These are phyloP conservation scores for Atta cephalotes DNA, from an alignment of 1,140 invertebrate species.

Conservation along the genomic window DNA sequence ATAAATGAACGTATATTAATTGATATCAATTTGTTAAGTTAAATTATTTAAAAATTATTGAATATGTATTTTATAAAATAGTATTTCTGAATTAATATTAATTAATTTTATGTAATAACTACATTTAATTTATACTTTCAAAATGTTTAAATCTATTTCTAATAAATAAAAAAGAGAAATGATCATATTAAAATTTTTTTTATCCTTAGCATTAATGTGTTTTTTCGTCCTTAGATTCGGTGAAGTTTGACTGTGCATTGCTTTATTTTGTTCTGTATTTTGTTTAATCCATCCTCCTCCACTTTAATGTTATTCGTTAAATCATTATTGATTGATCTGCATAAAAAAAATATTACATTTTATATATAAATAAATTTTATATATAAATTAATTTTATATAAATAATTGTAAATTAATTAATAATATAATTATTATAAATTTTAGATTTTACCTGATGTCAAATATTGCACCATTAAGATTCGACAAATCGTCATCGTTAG, in stretches of 20 bases:
- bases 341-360: constrained; percentile 3
- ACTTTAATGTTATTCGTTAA: background rate
- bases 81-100: constrained; percentile 2
- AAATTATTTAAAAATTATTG: background rate
- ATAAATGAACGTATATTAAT: background rate
- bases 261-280: constrained; percentile 38
- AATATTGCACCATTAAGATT: background rate
- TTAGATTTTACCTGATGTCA: constrained; percentile 23
- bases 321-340: constrained; percentile 17
- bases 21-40: background rate
- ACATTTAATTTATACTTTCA: background rate
- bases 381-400: background rate
- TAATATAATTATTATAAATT: no score
- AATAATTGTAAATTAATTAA: background rate
- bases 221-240: background rate
- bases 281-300: background rate
- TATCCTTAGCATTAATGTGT: background rate
- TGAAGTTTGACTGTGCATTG: background rate
- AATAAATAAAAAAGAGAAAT: background rate
- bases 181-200: background rate
- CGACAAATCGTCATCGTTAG: background rate
- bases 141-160: background rate
- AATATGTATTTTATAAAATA: background rate
- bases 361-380: background rate
- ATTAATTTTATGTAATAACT: constrained; percentile 6